Conservation (phyloP, 2,113 vertebrate species). For the Mormyrus lacerda region DNA sequence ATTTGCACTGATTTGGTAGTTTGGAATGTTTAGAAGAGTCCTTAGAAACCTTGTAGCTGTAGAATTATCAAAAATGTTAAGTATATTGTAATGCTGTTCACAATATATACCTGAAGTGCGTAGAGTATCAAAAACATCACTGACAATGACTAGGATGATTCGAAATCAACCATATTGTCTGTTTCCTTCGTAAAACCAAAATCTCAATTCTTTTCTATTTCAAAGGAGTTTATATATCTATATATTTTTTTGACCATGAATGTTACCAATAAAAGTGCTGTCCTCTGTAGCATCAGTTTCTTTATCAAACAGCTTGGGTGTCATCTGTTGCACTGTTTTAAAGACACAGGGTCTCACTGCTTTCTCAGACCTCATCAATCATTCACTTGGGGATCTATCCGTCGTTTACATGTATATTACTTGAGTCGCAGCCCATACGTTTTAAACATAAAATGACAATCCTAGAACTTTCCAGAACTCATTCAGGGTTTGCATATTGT, state of each 20-base stretch:
- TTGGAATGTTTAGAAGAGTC: neutral
- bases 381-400: neutral
- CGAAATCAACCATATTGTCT: neutral
- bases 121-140: neutral
- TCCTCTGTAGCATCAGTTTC: neutral
- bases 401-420: neutral
- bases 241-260: neutral
- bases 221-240: neutral
- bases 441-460: neutral
- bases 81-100: neutral
- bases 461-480: neutral
- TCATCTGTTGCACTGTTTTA: neutral
- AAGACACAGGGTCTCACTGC: neutral
- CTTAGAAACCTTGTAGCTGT: neutral
- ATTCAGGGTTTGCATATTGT: neutral
- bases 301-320: neutral
- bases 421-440: neutral
- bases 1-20: neutral
- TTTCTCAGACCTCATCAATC: neutral
- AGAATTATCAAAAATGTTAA: neutral
- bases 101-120: neutral
- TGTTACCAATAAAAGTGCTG: slow-evolving; percentile 9
- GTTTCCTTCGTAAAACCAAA: neutral
- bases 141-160: neutral
- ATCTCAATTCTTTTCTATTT: neutral